Evolutionary conservation across 2,113 vertebrate genomes (phyloP), one percentile per base, ranked within the genome.

Genomic region (Protomyctophum bolini): DNA sequence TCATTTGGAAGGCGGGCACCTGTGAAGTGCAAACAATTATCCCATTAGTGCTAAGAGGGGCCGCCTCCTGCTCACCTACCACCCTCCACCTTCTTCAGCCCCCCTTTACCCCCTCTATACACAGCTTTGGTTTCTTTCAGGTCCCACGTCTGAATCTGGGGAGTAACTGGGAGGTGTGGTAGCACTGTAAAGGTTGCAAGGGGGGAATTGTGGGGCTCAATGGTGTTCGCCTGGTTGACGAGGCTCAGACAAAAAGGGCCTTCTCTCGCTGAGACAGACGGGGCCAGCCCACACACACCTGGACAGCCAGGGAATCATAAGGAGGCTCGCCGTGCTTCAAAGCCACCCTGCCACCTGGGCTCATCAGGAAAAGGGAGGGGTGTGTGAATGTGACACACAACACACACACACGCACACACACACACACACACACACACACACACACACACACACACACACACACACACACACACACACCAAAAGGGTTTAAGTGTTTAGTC

Each of bases 21-120:
- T 97, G 95, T 91, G 91, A 88, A 95, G 94, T 93, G 92, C 94
- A 90, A 94, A 95, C 95, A 96, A 95, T 97, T 96, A 97, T 95
- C 95, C 95, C 91, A 95, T 98, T 96, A 93, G 95, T 91, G 94
- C 92, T 89, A 91, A 94, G 92, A 95, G 95, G 77, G 81, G 70
- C 72, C 87, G 92, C 92, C 93, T 93, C 94, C 93, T 89, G 93
- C 92, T 83, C 82, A 86, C 94, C 92, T 78, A 93, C 89, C 95
- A 87, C 78, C 75, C 89, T 87, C 90, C 91, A 89, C 90, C 91
- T 93, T 94, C 93, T 92, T 92, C 92, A 41, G 88, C 94, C 94
- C 93, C 93, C 92, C 92, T 89, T 60, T 50, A 28, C 89, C 70
- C 14, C 65, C 70, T 21, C 63, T 72, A 41, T 66, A 72, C 69